Base-by-base conservation (phyloP, 2,888 invertebrate species). In the Pachydiplax longipennis region DNA sequence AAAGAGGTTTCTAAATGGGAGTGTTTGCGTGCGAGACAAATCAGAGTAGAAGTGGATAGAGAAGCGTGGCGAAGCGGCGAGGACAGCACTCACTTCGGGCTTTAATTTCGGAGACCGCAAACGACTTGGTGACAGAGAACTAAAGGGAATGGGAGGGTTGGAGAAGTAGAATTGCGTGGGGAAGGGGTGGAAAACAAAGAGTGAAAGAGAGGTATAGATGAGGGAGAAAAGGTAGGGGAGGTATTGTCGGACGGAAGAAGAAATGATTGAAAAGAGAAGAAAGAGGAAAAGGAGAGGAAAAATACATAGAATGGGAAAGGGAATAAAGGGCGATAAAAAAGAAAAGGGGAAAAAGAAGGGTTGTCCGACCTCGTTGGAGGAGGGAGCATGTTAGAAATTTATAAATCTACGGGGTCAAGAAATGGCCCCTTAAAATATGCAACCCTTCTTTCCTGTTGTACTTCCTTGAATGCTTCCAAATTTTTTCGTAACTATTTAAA, bases 71-170 rank as follows among this genome's bases (percentile, higher is more conserved):
- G 22, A 25, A 15, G 35, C 80, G 13, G 10, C 31, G 80, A 80
- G 37, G 81, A n/a, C 37, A 37, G 58, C 87, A 87, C 87, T 37
- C 83, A 58, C 83, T 83, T 35, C 87, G 61, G 87, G 61, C 87
- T 87, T 87, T 87, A 87, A 87, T 87, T 87, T 87, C 37, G 40
- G 87, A 61, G 87, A 65, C 87, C 87, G 83, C 83, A 83, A 83
- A 58, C 35, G 58, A 58, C n/a, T 35, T 83, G 83, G 83, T 58
- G 83, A 83, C 83, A 61, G 53, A 58, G 35, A 35, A 8, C 31
- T 35, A n/a, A 35, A 37, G 53, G 58, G 35, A 58, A 65, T 6
- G 25, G 58, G 58, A 35, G 35, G 53, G 44, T 6, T 1, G 44
- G 1, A 1, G 8, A 0, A 44, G 6, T 37, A 37, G 37, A 37